These are phyloP conservation scores for Trichoplax adhaerens DNA, from an alignment of 37 sponge, comb jelly and placozoan genomes.

Conservation along the genomic window DNA sequence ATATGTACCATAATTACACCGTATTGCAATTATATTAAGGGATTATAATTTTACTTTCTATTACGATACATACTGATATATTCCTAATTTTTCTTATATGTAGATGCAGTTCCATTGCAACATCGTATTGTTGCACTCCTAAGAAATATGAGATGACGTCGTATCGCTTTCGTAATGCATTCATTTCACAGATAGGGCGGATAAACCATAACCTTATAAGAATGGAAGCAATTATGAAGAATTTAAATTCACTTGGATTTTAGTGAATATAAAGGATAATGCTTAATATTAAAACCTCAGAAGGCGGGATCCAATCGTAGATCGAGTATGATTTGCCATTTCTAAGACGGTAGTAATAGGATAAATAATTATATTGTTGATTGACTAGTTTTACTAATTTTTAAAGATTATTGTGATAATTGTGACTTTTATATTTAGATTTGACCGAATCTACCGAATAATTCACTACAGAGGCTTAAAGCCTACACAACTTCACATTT, in stretches of 20 bases:
- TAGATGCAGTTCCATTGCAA: slow-evolving; percentile 33
- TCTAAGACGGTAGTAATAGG: slow-evolving; percentile 11
- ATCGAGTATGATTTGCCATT: slow-evolving; percentile 71
- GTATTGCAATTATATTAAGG: too few relatives aligned
- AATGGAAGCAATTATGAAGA: background rate
- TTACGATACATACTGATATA: slow-evolving; percentile 35
- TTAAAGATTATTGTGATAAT: too few relatives aligned
- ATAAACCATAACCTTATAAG: slow-evolving; percentile 68
- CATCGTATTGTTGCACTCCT: slow-evolving; percentile 37
- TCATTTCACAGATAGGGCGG: slow-evolving; percentile 51
- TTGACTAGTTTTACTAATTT: too few relatives aligned
- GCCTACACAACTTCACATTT: too few relatives aligned
- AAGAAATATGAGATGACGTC: slow-evolving; percentile 58
- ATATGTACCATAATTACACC: too few relatives aligned
- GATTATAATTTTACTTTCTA: too few relatives aligned
- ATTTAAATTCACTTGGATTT: background rate
- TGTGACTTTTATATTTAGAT: too few relatives aligned
- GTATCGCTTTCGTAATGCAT: slow-evolving; percentile 35
- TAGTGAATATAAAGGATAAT: background rate
- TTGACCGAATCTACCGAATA: too few relatives aligned
- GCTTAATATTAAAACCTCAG: slow-evolving; percentile 31
- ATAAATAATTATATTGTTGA: too few relatives aligned
- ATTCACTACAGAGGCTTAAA: too few relatives aligned
- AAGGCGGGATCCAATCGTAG: slow-evolving; percentile 48
- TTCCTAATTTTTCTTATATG: slow-evolving; percentile 68